Conservation (phyloP, 2,888 invertebrate species). For the Coenonympha glycerion region DNA sequence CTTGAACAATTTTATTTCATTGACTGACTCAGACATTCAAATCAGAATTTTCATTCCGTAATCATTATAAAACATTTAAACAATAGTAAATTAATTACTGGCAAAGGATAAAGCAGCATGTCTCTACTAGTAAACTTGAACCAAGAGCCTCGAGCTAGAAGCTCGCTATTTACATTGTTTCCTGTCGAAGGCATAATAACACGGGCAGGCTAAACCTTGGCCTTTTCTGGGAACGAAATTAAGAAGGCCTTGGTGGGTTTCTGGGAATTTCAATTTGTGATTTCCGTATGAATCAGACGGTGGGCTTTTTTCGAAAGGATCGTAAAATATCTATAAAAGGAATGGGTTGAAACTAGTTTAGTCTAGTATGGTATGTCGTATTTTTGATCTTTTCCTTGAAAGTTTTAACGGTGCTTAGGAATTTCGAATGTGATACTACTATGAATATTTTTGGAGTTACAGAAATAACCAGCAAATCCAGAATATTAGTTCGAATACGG, state of each 20-base stretch:
- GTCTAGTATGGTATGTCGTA: not conserved
- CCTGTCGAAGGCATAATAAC: constrained; percentile 21
- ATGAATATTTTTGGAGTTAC: not conserved
- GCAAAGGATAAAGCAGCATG: no score
- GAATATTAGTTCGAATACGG: not conserved
- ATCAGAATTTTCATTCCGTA: no score
- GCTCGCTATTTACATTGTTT: constrained; percentile 20
- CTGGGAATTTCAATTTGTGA: constrained; percentile 24
- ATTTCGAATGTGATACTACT: not conserved
- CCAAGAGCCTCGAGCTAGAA: not conserved
- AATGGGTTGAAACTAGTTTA: constrained; percentile 4
- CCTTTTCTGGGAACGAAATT: constrained; percentile 24
- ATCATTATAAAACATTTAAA: no score
- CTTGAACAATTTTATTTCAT: no score
- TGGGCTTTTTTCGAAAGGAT: not conserved
- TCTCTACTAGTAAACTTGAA: no score
- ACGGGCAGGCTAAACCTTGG: constrained; percentile 21
- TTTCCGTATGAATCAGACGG: constrained; percentile 22
- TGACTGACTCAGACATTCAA: no score
- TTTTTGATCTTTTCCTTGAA: not conserved
- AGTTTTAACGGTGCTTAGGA: not conserved
- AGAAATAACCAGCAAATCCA: not conserved
- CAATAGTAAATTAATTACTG: no score
- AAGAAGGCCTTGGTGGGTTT: constrained; percentile 22
- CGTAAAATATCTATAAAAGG: not conserved